phyloP scores from a whole-genome alignment of 1,140 invertebrate genomes.

The Penaeus chinensis region DNA sequence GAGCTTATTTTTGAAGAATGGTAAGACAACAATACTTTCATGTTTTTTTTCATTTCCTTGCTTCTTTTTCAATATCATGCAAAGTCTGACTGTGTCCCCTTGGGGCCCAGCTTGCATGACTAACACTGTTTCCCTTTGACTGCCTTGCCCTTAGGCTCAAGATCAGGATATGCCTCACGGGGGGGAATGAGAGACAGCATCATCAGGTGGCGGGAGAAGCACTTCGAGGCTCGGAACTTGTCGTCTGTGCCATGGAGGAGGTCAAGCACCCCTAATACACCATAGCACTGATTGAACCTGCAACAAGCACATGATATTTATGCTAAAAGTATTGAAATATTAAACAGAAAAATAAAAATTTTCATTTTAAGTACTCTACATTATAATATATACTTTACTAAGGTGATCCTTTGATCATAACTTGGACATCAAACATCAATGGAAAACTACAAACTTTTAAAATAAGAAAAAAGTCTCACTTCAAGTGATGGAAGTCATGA shows the following conservation, averaged over 20 bases:
- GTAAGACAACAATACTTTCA: too few species aligned
- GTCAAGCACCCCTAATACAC: constrained; percentile 86
- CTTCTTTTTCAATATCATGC: too few species aligned
- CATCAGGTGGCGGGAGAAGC: constrained; percentile 82
- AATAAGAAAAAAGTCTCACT: constrained; percentile 71
- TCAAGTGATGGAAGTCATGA: constrained; percentile 91
- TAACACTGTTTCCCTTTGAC: constrained; percentile 52
- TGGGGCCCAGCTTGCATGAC: too few species aligned
- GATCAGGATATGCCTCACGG: constrained; percentile 79
- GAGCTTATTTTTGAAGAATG: too few species aligned
- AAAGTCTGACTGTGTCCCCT: too few species aligned
- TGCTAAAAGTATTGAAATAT: too few species aligned
- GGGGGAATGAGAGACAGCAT: constrained; percentile 83
- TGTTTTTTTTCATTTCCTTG: too few species aligned
- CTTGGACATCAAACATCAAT: too few species aligned
- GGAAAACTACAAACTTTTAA: neutral
- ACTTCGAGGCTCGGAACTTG: constrained; percentile 79
- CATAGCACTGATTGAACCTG: constrained; percentile 88
- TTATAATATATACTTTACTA: too few species aligned
- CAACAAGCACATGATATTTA: constrained; percentile 60
- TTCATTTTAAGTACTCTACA: too few species aligned
- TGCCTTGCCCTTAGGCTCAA: constrained; percentile 66
- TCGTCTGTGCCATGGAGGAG: constrained; percentile 87
- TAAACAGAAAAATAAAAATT: too few species aligned
- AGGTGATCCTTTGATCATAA: too few species aligned